Evolutionary conservation across 2,888 invertebrate genomes (phyloP), one percentile per base, ranked within the genome.

Genomic region (Nipponacmea schrenckii): DNA sequence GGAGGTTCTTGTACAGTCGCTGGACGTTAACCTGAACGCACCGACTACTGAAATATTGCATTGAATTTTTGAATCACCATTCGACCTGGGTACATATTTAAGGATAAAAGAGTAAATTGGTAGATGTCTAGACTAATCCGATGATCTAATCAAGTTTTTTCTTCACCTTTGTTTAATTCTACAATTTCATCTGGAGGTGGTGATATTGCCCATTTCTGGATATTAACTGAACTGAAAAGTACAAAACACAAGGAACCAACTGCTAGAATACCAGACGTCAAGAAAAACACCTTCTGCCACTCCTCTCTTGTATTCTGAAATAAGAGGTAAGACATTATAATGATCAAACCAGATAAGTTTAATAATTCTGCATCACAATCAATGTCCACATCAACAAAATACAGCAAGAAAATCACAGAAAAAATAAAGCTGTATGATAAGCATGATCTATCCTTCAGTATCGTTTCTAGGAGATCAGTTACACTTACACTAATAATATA

Each of bases 201-300:
- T 56, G 56, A 24, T 56, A 56, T 56, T 56, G 77, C 79, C 80
- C 80, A 80, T 0, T 66, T 45, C 48, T 80, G 80, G 1, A 73
- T 20, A 5, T 68, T 72, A 7, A 69, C 77, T 20, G 46, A 27
- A 8, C 67, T 73, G 17, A 80, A 68, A 1, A 80, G 24, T 46
- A 77, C 68, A 63, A 70, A 79, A 26, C 74, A 62, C 7, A 75
- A 14, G 2, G 76, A 67, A 0, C 80, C 78, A 26, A 75, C 66
- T 1, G 68, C 64, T 17, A 71, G 70, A 14, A 80, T 46, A 10
- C 63, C 78, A 14, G 76, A 72, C 2, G 77, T 74, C 44, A 80
- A 26, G 69, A 75, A 80, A 62, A 77, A 79, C 24, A 80, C 75
- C 2, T 71, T 70, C 71, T 77, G 78, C 80, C 80, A 80, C 62